A percentile compares a stretch with the other conserved stretches of the same genome.
These are phyloP conservation scores for Vireo griseus DNA, from an alignment of 2,797 vertebrate species.

Conservation along the genomic window DNA sequence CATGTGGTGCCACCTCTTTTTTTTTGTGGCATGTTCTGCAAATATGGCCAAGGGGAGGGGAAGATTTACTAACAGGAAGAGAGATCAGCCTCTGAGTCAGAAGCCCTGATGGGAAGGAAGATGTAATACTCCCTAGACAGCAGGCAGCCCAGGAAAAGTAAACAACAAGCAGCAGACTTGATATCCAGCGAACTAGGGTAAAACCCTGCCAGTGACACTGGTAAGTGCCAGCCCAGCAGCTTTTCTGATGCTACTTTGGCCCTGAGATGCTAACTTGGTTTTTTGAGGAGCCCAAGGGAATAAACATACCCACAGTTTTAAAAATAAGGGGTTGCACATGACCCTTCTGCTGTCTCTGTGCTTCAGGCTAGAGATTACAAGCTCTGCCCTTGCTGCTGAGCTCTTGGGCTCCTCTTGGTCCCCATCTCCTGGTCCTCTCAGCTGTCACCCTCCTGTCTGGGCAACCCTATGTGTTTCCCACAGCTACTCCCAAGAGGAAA, in stretches of 20 bases:
- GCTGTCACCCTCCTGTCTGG: not conserved
- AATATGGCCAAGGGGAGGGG: constrained; percentile 20
- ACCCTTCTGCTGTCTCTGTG: not conserved
- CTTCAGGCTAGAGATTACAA: not conserved
- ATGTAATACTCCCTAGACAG: constrained; percentile 42
- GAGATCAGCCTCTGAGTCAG: constrained; percentile 46
- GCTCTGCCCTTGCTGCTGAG: not conserved
- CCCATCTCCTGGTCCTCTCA: not conserved
- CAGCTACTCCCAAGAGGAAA: constrained; percentile 14
- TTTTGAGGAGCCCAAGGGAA: not conserved
- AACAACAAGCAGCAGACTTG: constrained; percentile 56
- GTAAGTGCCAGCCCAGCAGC: constrained; percentile 50
- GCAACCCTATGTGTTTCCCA: not conserved
- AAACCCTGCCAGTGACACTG: constrained; percentile 55
- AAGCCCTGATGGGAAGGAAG: constrained; percentile 22
- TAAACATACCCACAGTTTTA: not conserved
- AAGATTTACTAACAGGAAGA: constrained; percentile 14
- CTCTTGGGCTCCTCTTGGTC: not conserved
- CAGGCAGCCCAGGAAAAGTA: constrained; percentile 53
- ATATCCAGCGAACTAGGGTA: constrained; percentile 54
- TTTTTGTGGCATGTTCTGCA: not conserved
- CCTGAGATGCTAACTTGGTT: constrained; percentile 57
- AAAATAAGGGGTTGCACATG: not conserved
- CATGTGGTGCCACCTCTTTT: not conserved
- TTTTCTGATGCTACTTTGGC: constrained; percentile 53